Evolutionary conservation across 2,888 invertebrate genomes (phyloP).

Genomic region (Calameuta filiformis): DNA sequence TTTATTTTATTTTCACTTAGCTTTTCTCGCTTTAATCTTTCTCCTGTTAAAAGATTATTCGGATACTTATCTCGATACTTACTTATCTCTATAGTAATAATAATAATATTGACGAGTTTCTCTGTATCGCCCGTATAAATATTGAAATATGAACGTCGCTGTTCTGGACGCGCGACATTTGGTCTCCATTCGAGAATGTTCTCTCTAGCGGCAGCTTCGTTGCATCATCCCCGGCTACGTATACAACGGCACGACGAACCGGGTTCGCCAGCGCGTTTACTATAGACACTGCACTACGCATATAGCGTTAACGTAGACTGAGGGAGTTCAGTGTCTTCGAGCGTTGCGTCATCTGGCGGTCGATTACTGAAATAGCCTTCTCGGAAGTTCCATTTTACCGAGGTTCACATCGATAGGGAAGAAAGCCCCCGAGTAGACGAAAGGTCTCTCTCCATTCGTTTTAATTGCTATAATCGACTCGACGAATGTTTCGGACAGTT

Average conservation of each 20-base stretch:
- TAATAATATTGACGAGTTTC: not conserved
- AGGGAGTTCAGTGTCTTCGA: constrained; percentile 26
- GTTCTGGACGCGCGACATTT: not conserved
- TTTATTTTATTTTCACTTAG: not conserved
- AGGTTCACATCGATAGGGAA: not conserved
- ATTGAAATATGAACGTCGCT: not conserved
- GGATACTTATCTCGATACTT: not conserved
- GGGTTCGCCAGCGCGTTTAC: not conserved
- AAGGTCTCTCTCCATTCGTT: not conserved
- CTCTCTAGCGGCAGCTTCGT: not conserved
- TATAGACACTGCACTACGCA: not conserved
- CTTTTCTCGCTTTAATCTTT: not conserved
- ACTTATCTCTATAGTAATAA: not conserved
- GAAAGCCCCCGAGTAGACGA: constrained; percentile 5
- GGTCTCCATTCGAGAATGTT: not conserved
- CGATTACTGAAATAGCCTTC: constrained; percentile 27
- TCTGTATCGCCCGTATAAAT: not conserved
- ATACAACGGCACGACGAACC: not conserved
- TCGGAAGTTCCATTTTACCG: not conserved
- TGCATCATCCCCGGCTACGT: not conserved
- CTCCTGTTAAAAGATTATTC: not conserved
- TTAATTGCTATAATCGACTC: not conserved
- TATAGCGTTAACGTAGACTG: not conserved
- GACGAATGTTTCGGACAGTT: not conserved
- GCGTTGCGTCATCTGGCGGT: constrained; percentile 34